phyloP scores from a whole-genome alignment of 2,113 vertebrate genomes.

The Muscicapa adusta region DNA sequence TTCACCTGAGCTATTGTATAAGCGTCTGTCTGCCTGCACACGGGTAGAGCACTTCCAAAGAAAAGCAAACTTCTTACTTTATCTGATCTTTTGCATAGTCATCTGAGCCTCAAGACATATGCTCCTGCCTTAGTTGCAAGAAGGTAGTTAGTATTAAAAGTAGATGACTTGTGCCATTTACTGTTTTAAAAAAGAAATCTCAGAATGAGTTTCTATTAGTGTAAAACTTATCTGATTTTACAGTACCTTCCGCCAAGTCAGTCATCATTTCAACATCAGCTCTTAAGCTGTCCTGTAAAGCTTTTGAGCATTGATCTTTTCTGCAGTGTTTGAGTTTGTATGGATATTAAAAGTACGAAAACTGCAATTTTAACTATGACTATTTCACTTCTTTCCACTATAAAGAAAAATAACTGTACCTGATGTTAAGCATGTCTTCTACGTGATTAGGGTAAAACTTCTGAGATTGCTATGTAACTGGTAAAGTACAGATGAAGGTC shows the following conservation, averaged over 20 bases:
- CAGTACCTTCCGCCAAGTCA: background rate
- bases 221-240: background rate
- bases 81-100: background rate
- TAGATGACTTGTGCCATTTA: background rate
- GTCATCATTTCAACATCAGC: background rate
- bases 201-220: background rate
- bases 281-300: background rate
- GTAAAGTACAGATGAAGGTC: background rate
- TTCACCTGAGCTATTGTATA: background rate
- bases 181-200: background rate
- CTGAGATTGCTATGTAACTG: background rate
- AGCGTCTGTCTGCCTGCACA: background rate
- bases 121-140: background rate
- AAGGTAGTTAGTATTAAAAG: background rate
- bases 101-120: background rate
- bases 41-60: background rate
- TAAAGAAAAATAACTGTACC: background rate
- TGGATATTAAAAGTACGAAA: background rate
- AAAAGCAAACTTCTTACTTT: background rate
- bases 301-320: background rate
- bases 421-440: background rate
- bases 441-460: background rate
- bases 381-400: background rate
- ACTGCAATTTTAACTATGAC: background rate
- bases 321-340: background rate